Conservation (phyloP, 1,140 invertebrate species). For the Bombus pyrosoma region DNA sequence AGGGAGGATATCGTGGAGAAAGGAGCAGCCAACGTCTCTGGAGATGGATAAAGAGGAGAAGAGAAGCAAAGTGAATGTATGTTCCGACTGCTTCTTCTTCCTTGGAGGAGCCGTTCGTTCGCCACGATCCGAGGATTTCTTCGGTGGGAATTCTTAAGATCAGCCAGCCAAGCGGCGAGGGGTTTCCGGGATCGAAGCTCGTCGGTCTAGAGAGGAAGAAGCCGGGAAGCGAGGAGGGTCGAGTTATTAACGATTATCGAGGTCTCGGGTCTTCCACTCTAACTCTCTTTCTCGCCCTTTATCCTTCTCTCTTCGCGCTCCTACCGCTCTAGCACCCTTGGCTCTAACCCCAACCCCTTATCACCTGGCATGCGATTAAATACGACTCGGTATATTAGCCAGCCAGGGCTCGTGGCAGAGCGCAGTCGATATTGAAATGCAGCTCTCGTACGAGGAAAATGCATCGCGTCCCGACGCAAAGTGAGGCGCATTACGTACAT, state of each 20-base stretch:
- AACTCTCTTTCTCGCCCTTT: neutral
- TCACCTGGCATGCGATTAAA: conserved; percentile 55
- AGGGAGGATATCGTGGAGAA: conserved; percentile 17
- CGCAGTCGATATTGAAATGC: conserved; percentile 45
- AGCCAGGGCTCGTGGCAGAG: conserved; percentile 2
- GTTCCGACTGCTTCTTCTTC: conserved; percentile 38
- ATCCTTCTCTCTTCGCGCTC: neutral
- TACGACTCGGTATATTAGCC: conserved; percentile 28
- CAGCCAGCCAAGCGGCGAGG: conserved; percentile 21
- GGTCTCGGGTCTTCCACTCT: conserved; percentile 42
- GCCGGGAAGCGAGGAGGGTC: conserved; percentile 1
- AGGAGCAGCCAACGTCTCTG: neutral
- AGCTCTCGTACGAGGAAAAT: conserved; percentile 34
- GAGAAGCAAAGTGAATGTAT: conserved; percentile 11
- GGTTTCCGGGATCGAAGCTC: conserved; percentile 51
- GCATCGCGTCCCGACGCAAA: neutral
- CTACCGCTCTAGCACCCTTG: neutral
- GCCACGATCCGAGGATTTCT: conserved; percentile 63
- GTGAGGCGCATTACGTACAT: neutral
- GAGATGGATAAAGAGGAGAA: neutral
- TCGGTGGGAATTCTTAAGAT: conserved; percentile 66
- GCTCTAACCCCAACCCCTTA: neutral
- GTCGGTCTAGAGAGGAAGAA: neutral
- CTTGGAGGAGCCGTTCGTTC: conserved; percentile 15
- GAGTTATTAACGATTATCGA: conserved; percentile 70